Conservation (phyloP, 64 coral and sea anemone genomes). For the Dendronephthya gigantea region DNA sequence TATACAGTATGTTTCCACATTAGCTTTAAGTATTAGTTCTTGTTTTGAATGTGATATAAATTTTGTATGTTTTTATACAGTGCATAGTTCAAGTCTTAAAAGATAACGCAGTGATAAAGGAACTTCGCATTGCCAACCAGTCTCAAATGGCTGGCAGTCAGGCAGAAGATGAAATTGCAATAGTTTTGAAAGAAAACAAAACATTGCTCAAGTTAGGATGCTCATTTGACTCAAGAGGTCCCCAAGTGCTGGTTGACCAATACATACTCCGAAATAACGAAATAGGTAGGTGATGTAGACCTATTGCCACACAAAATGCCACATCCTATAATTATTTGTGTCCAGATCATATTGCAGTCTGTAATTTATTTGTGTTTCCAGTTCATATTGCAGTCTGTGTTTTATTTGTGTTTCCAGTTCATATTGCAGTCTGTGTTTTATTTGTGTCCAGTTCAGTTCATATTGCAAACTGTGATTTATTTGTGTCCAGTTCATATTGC, state of each 20-base stretch:
- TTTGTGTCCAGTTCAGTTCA: not conserved
- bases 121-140: constrained; percentile 6
- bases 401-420: too few species aligned
- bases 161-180: not conserved
- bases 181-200: constrained; percentile 7
- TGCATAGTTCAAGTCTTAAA: not conserved
- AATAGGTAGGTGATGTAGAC: not conserved
- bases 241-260: not conserved
- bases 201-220: constrained; percentile 9
- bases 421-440: too few species aligned
- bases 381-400: too few species aligned
- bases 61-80: not conserved
- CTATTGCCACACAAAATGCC: too few species aligned
- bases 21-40: too few species aligned
- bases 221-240: not conserved
- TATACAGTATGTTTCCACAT: too few species aligned
- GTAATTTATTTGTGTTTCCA: too few species aligned
- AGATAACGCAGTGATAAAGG: not conserved
- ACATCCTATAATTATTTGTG: too few species aligned
- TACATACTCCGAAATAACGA: constrained; percentile 9
- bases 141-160: constrained; percentile 6
- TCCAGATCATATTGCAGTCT: too few species aligned
- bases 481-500: too few species aligned
- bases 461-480: too few species aligned
- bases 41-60: not conserved